A percentile compares a stretch with the other conserved stretches of the same genome.
These are phyloP conservation scores for Neoaliturus tenellus DNA, from an alignment of 2,888 invertebrate species.

Conservation along the genomic window DNA sequence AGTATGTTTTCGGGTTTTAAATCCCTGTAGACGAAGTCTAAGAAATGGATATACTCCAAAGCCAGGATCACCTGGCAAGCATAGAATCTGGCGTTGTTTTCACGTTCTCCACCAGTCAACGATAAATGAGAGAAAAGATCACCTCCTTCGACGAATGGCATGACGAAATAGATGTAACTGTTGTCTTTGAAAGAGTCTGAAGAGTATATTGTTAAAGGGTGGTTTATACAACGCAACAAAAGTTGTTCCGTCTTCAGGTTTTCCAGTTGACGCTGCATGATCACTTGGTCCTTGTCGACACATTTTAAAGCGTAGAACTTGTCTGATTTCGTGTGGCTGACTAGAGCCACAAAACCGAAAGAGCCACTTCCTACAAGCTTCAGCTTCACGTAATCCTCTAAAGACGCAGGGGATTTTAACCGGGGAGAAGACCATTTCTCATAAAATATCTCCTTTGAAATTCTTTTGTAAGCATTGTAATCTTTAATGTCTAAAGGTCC, in stretches of 20 bases:
- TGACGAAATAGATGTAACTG: slow-evolving; percentile 87
- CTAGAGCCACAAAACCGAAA: slow-evolving; percentile 78
- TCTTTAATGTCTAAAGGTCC: background rate
- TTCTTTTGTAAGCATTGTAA: background rate
- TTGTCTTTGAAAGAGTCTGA: slow-evolving; percentile 92
- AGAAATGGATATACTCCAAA: slow-evolving; percentile 93
- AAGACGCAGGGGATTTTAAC: background rate
- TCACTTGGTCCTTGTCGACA: slow-evolving; percentile 78
- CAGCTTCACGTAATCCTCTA: slow-evolving; percentile 33
- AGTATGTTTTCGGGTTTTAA: slow-evolving; percentile 95
- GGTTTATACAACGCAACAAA: slow-evolving; percentile 89
- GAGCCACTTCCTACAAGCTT: slow-evolving; percentile 75
- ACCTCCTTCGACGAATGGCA: slow-evolving; percentile 91
- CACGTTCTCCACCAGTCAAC: slow-evolving; percentile 77
- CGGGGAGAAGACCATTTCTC: background rate
- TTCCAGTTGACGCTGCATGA: slow-evolving; percentile 80
- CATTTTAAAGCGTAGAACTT: slow-evolving; percentile 78
- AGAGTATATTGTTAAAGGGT: slow-evolving; percentile 92
- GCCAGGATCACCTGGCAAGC: slow-evolving; percentile 93
- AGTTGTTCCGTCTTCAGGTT: slow-evolving; percentile 85
- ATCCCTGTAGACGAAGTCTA: slow-evolving; percentile 92
- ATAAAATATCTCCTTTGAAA: background rate
- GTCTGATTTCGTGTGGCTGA: slow-evolving; percentile 74
- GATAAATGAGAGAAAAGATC: slow-evolving; percentile 91
- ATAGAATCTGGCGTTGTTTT: slow-evolving; percentile 82